phyloP scores from a whole-genome alignment of 92 coral and sea anemone genomes.

The Zoanthus gigantus region DNA sequence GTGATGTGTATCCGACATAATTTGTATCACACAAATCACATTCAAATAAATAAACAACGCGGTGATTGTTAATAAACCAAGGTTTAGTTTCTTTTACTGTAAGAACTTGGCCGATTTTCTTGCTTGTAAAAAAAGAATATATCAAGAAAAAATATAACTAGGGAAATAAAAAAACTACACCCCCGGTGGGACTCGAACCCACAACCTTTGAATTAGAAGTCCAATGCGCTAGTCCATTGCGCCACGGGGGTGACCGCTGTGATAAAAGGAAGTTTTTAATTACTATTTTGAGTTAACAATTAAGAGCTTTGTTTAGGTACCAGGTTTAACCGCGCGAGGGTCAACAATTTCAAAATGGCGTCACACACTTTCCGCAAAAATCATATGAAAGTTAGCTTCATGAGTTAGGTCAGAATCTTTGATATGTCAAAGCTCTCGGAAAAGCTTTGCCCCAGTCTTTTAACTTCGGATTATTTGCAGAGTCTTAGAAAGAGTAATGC shows the following conservation, averaged over 20 bases:
- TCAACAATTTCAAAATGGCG: no score
- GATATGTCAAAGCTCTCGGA: slow-evolving; percentile 32
- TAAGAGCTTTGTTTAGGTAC: neutral
- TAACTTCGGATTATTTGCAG: slow-evolving; percentile 17
- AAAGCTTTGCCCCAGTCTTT: slow-evolving; percentile 35
- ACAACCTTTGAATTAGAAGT: slow-evolving; percentile 87
- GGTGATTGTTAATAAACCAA: no score
- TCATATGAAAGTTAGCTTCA: neutral
- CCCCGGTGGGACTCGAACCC: slow-evolving; percentile 70
- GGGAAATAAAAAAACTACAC: neutral
- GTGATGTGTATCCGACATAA: no score
- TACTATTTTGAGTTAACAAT: neutral
- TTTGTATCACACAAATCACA: no score
- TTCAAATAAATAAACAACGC: no score
- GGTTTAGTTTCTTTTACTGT: no score
- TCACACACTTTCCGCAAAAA: neutral
- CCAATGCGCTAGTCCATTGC: slow-evolving; percentile 99
- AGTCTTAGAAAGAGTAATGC: slow-evolving; percentile 19
- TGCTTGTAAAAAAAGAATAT: no score
- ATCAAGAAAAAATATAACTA: no score
- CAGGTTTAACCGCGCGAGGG: no score
- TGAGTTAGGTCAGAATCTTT: no score
- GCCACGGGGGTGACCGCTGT: slow-evolving; percentile 72
- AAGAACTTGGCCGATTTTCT: no score
- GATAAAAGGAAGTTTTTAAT: no score